phyloP scores from a whole-genome alignment of 2,113 vertebrate species.

The Chunga burmeisteri region DNA sequence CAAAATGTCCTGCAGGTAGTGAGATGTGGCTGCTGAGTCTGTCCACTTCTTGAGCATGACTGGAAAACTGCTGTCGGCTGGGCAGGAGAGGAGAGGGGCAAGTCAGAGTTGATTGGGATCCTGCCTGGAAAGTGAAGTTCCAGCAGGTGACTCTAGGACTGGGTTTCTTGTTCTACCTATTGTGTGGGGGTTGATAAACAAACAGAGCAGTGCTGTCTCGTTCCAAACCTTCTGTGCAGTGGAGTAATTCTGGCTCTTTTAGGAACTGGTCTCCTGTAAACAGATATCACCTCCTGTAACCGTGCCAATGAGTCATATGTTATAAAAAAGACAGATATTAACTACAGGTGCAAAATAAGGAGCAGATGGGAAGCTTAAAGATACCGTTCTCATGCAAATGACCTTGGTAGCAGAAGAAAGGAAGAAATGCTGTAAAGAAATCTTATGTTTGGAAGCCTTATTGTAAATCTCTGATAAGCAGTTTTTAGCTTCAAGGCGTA shows the following conservation, averaged over 20 bases:
- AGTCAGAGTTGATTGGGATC: not conserved
- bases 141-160: not conserved
- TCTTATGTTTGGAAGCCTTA: not conserved
- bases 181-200: not conserved
- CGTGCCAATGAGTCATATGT: conserved; percentile 31
- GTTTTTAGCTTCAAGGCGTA: conserved; percentile 31
- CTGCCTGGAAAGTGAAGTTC: not conserved
- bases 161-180: not conserved
- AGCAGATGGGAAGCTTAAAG: conserved; percentile 48
- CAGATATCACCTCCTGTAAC: conserved; percentile 2
- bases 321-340: conserved; percentile 17
- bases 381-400: conserved; percentile 5
- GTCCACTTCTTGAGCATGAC: rapidly evolving
- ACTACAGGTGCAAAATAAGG: conserved; percentile 48
- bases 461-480: conserved; percentile 35
- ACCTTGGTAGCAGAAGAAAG: conserved; percentile 29
- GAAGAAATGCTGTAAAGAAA: not conserved
- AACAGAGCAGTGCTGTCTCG: not conserved
- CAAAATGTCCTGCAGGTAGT: not conserved
- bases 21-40: not conserved
- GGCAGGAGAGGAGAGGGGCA: not conserved
- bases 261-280: conserved; percentile 13
- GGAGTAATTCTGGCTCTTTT: not conserved
- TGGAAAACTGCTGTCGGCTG: not conserved
- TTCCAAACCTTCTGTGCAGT: not conserved